phyloP scores from a whole-genome alignment of 1,140 invertebrate species.

The Diachasmimorpha longicaudata region DNA sequence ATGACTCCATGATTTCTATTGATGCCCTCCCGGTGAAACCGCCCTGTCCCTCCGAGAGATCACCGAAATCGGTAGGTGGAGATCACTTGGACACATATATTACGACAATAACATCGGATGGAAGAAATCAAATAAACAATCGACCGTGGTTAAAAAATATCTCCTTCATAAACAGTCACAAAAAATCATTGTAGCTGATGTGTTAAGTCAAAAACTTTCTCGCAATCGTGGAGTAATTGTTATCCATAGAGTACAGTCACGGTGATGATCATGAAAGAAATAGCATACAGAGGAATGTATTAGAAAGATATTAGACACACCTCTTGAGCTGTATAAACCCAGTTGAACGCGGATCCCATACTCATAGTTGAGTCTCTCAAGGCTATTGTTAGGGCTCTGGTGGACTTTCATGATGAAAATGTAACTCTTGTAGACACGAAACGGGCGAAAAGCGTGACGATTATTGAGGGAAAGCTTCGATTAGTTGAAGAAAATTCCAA shows the following conservation, averaged over 20 bases:
- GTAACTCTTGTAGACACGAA: slow-evolving; percentile 28
- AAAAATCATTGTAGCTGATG: not conserved
- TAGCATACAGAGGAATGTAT: not conserved
- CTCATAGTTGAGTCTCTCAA: not conserved
- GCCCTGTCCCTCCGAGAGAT: not conserved
- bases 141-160: not conserved
- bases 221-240: not conserved
- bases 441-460: slow-evolving; percentile 61
- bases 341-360: not conserved
- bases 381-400: not conserved
- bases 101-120: not conserved
- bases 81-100: not conserved
- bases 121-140: not conserved
- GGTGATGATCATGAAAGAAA: slow-evolving; percentile 8
- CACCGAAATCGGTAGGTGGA: not conserved
- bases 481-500: slow-evolving; percentile 30
- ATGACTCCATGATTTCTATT: slow-evolving; percentile 60
- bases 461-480: slow-evolving; percentile 56
- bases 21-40: slow-evolving; percentile 20
- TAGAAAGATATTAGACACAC: slow-evolving; percentile 7
- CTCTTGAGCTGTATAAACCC: not conserved
- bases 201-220: not conserved
- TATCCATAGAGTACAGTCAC: not conserved
- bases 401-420: slow-evolving; percentile 6
- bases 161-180: no score